A percentile compares a stretch with the other conserved stretches of the same genome.
Evolutionary conservation across 2,113 vertebrate species (phyloP).

Genomic region (Camelus bactrianus): DNA sequence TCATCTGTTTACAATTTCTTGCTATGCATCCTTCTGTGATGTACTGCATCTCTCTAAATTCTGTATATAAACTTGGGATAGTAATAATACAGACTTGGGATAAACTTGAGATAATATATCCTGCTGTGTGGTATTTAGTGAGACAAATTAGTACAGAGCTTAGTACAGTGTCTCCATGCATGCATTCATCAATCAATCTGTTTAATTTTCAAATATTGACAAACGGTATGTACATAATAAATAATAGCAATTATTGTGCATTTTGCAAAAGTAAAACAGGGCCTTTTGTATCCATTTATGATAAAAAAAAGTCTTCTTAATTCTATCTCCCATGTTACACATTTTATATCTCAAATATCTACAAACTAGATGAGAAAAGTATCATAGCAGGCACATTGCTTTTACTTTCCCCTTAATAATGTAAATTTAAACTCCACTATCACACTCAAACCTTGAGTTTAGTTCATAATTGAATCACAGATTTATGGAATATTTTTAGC

Average conservation of each 20-base stretch:
- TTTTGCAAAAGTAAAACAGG: conserved; percentile 34
- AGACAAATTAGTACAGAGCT: neutral
- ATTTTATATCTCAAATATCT: neutral
- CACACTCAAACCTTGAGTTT: neutral
- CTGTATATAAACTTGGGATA: neutral
- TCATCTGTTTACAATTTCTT: neutral
- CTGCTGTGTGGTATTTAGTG: neutral
- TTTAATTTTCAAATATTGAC: conserved; percentile 36
- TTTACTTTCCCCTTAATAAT: neutral
- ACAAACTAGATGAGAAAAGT: neutral
- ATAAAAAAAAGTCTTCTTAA: neutral
- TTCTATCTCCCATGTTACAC: neutral
- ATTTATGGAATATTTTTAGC: neutral
- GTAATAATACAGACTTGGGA: neutral
- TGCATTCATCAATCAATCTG: neutral
- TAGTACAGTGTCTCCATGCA: neutral
- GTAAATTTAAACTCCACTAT: neutral
- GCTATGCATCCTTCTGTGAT: neutral
- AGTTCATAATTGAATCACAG: neutral
- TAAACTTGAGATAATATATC: neutral
- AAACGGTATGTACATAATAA: neutral
- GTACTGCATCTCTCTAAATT: neutral
- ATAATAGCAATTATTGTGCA: neutral
- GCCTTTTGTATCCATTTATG: neutral
- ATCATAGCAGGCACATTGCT: neutral